These are phyloP conservation scores for Drosophila bunnanda DNA, from an alignment of 2,888 invertebrate species.

Conservation along the genomic window DNA sequence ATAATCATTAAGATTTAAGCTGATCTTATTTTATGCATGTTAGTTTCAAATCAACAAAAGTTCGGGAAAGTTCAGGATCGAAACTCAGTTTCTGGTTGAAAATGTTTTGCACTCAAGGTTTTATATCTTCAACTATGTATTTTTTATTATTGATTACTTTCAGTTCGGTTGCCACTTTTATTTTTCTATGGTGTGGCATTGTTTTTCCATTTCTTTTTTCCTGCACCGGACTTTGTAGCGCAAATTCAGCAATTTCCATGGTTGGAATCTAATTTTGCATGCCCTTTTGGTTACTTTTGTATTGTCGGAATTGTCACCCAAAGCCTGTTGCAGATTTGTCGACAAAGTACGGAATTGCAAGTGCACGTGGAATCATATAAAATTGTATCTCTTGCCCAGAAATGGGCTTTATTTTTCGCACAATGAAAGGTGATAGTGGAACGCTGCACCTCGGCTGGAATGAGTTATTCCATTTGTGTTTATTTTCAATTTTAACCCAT, in stretches of 20 bases:
- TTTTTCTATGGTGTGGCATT: not conserved
- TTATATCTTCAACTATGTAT: not conserved
- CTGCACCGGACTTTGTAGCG: conserved; percentile 29
- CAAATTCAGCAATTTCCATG: conserved; percentile 30
- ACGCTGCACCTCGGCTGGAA: not conserved
- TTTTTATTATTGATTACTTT: not conserved
- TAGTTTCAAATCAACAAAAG: no score
- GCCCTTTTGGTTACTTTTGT: conserved; percentile 31
- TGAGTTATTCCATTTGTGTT: conserved; percentile 13
- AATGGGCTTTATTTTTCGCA: conserved; percentile 1
- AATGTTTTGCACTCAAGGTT: not conserved
- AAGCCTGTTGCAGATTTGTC: conserved; percentile 10
- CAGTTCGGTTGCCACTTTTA: not conserved
- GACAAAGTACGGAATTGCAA: conserved; percentile 16
- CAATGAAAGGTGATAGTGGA: conserved; percentile 6
- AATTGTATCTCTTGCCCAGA: not conserved
- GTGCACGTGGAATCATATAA: not conserved
- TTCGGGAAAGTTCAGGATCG: not conserved
- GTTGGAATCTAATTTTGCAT: conserved; percentile 49
- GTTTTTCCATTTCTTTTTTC: conserved; percentile 7
- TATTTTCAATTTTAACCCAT: conserved; percentile 21
- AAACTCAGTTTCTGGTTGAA: not conserved
- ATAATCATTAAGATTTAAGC: not conserved
- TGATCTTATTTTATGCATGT: not conserved
- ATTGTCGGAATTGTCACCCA: conserved; percentile 23